A percentile compares a stretch with the other conserved stretches of the same genome.
These are phyloP conservation scores for Minunthozetes semirufus DNA, from an alignment of 2,888 invertebrate genomes.

Conservation along the genomic window DNA sequence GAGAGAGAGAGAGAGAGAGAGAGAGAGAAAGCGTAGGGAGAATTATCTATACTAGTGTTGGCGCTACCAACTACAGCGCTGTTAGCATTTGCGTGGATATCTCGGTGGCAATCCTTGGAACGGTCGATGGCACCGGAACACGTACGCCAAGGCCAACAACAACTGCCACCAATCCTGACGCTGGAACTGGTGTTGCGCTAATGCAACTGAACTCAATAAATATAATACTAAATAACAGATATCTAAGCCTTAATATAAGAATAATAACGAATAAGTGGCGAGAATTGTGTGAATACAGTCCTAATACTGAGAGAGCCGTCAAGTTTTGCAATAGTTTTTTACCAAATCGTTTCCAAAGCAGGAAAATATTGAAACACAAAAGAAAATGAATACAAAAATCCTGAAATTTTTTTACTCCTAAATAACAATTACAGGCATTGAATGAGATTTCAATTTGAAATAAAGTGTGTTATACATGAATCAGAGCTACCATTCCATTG, in stretches of 20 bases:
- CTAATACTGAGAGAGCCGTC: neutral
- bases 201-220: conserved; percentile 24
- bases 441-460: neutral
- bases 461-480: too few species aligned
- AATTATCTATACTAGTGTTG: neutral
- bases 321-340: conserved; percentile 17
- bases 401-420: neutral
- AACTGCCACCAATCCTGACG: conserved; percentile 7
- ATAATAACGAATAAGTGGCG: neutral
- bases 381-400: neutral
- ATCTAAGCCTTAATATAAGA: neutral
- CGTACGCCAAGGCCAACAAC: conserved; percentile 32
- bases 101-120: conserved; percentile 36
- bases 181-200: neutral
- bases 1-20: conserved; percentile 34
- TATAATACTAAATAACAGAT: conserved; percentile 4
- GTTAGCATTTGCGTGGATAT: conserved; percentile 14
- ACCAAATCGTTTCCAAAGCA: too few species aligned
- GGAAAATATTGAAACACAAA: conserved; percentile 20
- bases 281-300: neutral
- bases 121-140: conserved; percentile 39
- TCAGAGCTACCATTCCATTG: neutral
- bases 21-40: conserved; percentile 36
- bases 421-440: neutral
- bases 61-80: neutral